Conservation (phyloP, 2,113 vertebrate species). For the Argyrosomus japonicus region DNA sequence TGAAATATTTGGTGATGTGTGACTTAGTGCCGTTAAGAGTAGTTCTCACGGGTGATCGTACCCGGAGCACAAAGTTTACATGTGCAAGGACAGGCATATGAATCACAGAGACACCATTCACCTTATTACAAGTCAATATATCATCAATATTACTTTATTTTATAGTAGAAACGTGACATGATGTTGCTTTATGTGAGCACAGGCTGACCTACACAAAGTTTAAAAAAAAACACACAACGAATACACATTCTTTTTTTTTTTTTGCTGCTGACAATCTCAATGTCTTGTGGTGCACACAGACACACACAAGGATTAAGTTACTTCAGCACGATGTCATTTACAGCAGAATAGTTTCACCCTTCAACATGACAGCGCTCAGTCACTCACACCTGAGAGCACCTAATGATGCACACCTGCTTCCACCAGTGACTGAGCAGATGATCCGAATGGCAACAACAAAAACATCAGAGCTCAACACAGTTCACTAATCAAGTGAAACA, state of each 20-base stretch:
- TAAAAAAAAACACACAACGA: background rate
- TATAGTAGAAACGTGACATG: too few species aligned
- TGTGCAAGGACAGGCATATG: too few species aligned
- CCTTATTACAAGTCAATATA: too few species aligned
- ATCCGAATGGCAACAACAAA: background rate
- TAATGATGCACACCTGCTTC: constrained; percentile 9
- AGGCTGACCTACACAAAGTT: background rate
- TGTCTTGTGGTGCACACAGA: background rate
- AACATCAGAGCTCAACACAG: background rate
- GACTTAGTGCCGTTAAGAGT: too few species aligned
- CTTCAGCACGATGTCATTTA: background rate
- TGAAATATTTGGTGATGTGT: too few species aligned
- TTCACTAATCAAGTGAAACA: background rate
- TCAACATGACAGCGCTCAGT: background rate
- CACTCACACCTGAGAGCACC: background rate
- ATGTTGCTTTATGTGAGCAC: too few species aligned
- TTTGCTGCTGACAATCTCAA: background rate
- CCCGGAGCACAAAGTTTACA: too few species aligned
- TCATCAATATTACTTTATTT: too few species aligned
- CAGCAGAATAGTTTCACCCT: background rate
- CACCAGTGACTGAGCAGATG: background rate
- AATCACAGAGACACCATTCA: too few species aligned
- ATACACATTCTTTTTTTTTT: background rate
- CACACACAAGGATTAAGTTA: too few species aligned
- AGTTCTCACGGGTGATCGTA: too few species aligned